phyloP scores from a whole-genome alignment of 2,888 invertebrate species.

The Epinotia brunnichana region DNA sequence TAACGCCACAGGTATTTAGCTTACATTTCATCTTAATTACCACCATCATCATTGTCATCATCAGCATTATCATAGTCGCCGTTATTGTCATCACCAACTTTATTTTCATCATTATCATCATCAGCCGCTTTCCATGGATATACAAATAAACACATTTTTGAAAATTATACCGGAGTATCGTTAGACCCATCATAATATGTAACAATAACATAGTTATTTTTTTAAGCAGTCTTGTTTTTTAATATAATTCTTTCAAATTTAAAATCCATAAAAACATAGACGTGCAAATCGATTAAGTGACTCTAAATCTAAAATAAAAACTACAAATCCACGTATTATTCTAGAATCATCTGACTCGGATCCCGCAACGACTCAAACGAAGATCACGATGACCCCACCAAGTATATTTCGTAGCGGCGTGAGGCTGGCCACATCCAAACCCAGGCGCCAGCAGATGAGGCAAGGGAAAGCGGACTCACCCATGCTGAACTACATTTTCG shows the following conservation, averaged over 20 bases:
- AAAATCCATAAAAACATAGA: neutral
- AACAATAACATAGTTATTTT: no score
- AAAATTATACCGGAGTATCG: no score
- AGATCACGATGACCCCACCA: slow-evolving; percentile 59
- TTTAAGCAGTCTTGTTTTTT: no score
- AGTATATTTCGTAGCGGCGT: slow-evolving; percentile 35
- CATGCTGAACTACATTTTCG: slow-evolving; percentile 89
- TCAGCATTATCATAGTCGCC: neutral
- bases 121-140: no score
- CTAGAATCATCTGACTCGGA: slow-evolving; percentile 40
- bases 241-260: no score
- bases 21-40: neutral
- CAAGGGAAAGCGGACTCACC: slow-evolving; percentile 86
- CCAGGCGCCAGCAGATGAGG: slow-evolving; percentile 62
- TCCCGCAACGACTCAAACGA: slow-evolving; percentile 23
- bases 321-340: neutral
- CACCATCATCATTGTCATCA: neutral
- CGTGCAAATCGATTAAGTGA: neutral
- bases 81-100: no score
- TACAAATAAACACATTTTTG: no score
- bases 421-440: slow-evolving; percentile 59
- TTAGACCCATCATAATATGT: no score
- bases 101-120: no score
- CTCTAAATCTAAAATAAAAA: neutral
- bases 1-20: slow-evolving; percentile 61